These are phyloP conservation scores for Drosophila pallidifrons DNA, from an alignment of 1,140 invertebrate genomes.

Conservation along the genomic window DNA sequence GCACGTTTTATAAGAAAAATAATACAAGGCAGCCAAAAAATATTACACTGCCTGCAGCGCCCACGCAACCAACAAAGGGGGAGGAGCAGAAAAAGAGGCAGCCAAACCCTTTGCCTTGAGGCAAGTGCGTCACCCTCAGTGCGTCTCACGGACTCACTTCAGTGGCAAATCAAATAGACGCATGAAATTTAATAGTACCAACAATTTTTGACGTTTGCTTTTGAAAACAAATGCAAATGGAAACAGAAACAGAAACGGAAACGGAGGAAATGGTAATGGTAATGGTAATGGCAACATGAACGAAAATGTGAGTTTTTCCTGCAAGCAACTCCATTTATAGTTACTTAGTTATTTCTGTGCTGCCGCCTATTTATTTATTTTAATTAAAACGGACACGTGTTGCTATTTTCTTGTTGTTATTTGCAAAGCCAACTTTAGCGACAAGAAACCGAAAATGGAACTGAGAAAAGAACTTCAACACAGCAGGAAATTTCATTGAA, in stretches of 20 bases:
- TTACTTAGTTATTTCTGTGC: constrained; percentile 61
- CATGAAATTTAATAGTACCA: constrained; percentile 75
- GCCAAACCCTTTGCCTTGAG: constrained; percentile 47
- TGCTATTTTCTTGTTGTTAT: constrained; percentile 78
- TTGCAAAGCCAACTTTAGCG: constrained; percentile 58
- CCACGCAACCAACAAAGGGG: constrained; percentile 21
- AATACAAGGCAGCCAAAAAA: constrained; percentile 44
- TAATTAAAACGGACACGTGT: constrained; percentile 82
- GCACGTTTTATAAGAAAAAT: constrained; percentile 73
- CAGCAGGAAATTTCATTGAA: background rate
- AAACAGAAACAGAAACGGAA: constrained; percentile 48
- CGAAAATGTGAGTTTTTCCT: constrained; percentile 20
- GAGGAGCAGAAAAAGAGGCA: background rate
- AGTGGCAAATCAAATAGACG: constrained; percentile 66
- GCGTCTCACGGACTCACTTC: background rate
- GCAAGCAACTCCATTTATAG: background rate
- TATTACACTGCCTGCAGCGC: constrained; percentile 52
- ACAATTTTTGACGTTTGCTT: constrained; percentile 61
- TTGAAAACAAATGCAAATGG: constrained; percentile 50
- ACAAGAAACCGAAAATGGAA: constrained; percentile 17
- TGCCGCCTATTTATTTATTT: constrained; percentile 81
- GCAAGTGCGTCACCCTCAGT: constrained; percentile 43
- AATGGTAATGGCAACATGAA: constrained; percentile 28
- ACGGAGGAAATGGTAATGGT: constrained; percentile 27
- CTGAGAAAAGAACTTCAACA: background rate